Base-by-base conservation (phyloP, 1,140 invertebrate genomes). In the Heliconius hewitsoni region DNA sequence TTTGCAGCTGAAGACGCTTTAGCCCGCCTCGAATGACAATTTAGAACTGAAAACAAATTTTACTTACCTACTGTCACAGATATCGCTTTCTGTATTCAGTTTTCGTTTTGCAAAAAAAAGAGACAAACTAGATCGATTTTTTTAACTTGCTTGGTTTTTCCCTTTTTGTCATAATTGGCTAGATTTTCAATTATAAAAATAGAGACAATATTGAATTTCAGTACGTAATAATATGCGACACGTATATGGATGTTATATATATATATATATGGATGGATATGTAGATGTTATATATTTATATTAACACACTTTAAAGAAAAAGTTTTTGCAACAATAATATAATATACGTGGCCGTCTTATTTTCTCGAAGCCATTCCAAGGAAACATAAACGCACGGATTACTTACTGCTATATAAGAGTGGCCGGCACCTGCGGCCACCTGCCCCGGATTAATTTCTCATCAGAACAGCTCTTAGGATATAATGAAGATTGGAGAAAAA, bases 361-460 rank as follows among this genome's bases (percentile, higher is more conserved):
- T 78, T 50, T 77, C 70, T 77, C 76, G 30, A 70, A 39, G 60
- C 39, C 70, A 79, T 82, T 81, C 78, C 78, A 77, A 76, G 81
- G 76, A 86, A 80, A 85, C 80, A 81, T 85, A 86, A 82, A 85
- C 82, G 83, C 78, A 80, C 73, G 86, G 85, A 87, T 89, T 87
- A 87, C 82, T 71, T 79, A 81, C 77, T 73, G 80, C 81, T 83
- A 85, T 81, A 86, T 85, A 89, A 91, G 90, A 92, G 88, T 89
- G 85, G 85, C 84, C 85, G 80, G 82, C 91, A 92, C 89, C 91
- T 93, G 91, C 84, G 90, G 71, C 86, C 88, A 89, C 90, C 89
- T 89, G 87, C 84, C 83, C 82, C 84, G 91, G 91, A 94, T 94
- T 94, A 93, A 93, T 92, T 91, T 91, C 91, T 94, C 91, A 92